These are phyloP conservation scores for Crotalus viridis DNA, from an alignment of 2,113 vertebrate genomes.

Conservation along the genomic window DNA sequence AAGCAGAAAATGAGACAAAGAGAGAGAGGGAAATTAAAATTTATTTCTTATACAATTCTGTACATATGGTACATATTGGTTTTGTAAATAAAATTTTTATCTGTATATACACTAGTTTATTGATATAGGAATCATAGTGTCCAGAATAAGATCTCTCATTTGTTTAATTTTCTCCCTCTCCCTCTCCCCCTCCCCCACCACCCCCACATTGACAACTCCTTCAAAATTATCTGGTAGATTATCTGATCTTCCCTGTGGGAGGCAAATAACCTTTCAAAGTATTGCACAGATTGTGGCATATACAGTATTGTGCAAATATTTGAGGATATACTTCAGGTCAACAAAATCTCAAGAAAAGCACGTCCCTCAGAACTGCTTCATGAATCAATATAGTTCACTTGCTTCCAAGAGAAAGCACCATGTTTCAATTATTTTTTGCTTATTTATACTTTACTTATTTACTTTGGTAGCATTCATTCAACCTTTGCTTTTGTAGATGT, in stretches of 20 bases:
- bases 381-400: neutral
- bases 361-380: neutral
- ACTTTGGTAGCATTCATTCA: neutral
- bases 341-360: neutral
- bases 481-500: neutral
- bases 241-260: too few relatives aligned
- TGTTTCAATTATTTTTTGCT: neutral
- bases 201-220: neutral
- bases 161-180: neutral
- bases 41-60: neutral
- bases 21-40: neutral
- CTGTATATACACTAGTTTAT: neutral
- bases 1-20: neutral
- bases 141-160: neutral
- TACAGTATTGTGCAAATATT: neutral
- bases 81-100: neutral
- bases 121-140: neutral
- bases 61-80: neutral
- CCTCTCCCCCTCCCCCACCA: neutral
- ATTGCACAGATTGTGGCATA: neutral
- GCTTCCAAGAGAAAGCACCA: neutral
- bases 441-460: neutral
- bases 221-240: neutral
- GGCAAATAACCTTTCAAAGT: neutral
- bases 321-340: neutral